Evolutionary conservation across 1,140 invertebrate species (phyloP).

Genomic region (Gonatopus flavifemur): DNA sequence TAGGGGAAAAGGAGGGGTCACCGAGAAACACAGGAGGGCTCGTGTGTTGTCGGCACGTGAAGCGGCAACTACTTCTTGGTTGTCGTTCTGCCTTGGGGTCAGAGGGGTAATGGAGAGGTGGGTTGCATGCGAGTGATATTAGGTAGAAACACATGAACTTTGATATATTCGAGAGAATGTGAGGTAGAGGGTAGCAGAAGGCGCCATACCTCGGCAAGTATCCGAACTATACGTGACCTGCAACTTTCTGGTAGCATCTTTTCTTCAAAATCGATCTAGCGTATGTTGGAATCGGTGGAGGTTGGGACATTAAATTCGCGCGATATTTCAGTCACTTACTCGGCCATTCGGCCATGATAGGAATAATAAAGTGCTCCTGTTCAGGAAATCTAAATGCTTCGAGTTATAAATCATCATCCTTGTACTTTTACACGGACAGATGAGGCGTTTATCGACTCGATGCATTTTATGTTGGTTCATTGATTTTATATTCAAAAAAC

Average conservation of each 20-base stretch:
- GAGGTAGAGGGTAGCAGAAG: slow-evolving; percentile 20
- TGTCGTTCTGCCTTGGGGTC: slow-evolving; percentile 14
- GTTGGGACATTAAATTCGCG: background rate
- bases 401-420: too few species aligned
- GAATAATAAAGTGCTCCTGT: too few species aligned
- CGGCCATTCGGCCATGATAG: background rate
- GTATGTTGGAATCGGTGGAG: slow-evolving; percentile 1
- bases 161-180: slow-evolving; percentile 56
- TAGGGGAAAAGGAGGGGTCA: slow-evolving; percentile 5
- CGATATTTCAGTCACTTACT: slow-evolving; percentile 1
- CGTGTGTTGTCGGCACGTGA: slow-evolving; percentile 27
- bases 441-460: too few species aligned
- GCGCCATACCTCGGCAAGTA: slow-evolving; percentile 56
- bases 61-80: slow-evolving; percentile 26
- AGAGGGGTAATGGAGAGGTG: slow-evolving; percentile 6
- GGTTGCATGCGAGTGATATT: slow-evolving; percentile 52
- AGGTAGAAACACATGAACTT: slow-evolving; percentile 59
- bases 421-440: too few species aligned
- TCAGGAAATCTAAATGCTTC: too few species aligned
- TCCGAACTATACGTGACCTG: slow-evolving; percentile 58
- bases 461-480: too few species aligned
- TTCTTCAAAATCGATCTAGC: slow-evolving; percentile 17
- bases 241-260: slow-evolving; percentile 46
- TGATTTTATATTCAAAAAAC: too few species aligned
- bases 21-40: slow-evolving; percentile 12